Evolutionary conservation across 2,797 vertebrate genomes (phyloP).

Genomic region (Cossypha dichroa): DNA sequence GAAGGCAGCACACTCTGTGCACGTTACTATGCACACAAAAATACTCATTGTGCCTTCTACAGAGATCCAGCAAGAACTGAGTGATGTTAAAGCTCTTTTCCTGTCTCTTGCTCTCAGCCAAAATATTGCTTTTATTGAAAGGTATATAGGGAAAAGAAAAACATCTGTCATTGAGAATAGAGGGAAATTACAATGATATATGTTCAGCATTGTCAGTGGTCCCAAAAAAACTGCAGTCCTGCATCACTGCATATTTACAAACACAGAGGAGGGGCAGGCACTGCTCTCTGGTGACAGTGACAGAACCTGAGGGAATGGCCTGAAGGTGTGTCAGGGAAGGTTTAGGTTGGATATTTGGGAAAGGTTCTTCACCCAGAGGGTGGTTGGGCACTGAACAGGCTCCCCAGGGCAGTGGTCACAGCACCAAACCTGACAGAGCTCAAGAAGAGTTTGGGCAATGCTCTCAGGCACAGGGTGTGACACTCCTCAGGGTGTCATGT

Average conservation of each 20-base stretch:
- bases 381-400: background rate
- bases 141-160: background rate
- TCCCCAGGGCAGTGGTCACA: background rate
- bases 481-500: background rate
- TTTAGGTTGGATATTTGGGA: fast-evolving
- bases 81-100: background rate
- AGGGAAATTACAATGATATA: background rate
- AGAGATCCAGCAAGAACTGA: background rate
- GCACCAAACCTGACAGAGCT: fast-evolving
- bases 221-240: background rate
- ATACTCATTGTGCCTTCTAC: background rate
- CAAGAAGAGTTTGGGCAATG: fast-evolving
- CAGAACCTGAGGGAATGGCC: background rate
- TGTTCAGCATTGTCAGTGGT: background rate
- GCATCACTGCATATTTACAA: background rate
- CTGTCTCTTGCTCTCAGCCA: background rate
- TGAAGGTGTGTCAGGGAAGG: background rate
- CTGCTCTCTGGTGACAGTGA: background rate
- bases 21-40: background rate
- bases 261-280: background rate
- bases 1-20: background rate
- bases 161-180: background rate
- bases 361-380: background rate
- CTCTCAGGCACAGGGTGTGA: fast-evolving
- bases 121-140: background rate